phyloP scores from a whole-genome alignment of 2,888 invertebrate genomes.

The Drosophila mimetica region DNA sequence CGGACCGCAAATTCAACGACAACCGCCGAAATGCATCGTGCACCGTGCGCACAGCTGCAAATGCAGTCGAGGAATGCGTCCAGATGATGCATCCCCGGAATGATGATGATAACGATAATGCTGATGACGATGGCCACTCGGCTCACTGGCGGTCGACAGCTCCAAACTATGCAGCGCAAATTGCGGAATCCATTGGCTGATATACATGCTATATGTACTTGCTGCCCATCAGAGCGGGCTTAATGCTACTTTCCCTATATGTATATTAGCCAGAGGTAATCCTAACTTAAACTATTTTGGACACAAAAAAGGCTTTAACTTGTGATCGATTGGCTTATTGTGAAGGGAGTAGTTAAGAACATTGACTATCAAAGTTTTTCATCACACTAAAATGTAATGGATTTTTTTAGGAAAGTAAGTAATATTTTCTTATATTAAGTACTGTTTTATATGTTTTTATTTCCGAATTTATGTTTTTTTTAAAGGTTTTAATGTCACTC shows the following conservation, averaged over 20 bases:
- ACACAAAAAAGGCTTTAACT: background rate
- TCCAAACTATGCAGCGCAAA: constrained; percentile 29
- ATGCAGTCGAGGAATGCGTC: constrained; percentile 27
- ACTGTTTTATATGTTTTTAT: too few relatives aligned
- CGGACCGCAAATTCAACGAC: constrained; percentile 55
- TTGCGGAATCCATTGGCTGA: constrained; percentile 15
- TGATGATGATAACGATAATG: constrained; percentile 24
- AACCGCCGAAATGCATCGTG: constrained; percentile 39
- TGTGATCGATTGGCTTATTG: background rate
- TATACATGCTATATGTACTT: background rate
- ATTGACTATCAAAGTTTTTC: background rate
- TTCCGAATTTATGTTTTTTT: too few relatives aligned
- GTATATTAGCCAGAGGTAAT: background rate
- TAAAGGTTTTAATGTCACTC: too few relatives aligned
- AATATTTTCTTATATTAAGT: too few relatives aligned
- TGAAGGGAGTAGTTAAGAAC: background rate
- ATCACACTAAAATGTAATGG: too few relatives aligned
- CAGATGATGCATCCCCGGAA: constrained; percentile 30
- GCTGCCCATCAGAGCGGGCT: background rate
- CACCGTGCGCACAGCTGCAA: constrained; percentile 19
- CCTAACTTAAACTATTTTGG: background rate
- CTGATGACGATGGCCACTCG: constrained; percentile 20
- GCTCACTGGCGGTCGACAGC: constrained; percentile 9
- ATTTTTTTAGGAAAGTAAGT: too few relatives aligned
- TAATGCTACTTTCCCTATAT: background rate